Conservation (phyloP, 2,888 invertebrate genomes). For the Pecten maximus region DNA sequence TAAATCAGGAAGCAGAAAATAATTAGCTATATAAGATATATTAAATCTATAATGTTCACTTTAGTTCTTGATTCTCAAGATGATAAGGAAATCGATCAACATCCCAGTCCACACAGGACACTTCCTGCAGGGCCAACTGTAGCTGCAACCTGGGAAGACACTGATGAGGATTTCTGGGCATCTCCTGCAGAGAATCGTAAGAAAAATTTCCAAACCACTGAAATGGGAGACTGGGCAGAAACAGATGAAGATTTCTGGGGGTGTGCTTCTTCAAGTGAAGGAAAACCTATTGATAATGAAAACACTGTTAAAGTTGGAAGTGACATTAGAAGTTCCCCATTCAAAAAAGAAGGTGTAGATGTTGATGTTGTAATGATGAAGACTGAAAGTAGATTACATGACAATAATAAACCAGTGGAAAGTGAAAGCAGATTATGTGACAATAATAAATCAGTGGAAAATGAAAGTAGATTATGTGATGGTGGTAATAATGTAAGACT, state of each 20-base stretch:
- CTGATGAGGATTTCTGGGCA: slow-evolving; percentile 56
- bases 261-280: neutral
- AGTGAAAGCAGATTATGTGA: neutral
- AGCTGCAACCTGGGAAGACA: slow-evolving; percentile 43
- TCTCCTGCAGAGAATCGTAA: neutral
- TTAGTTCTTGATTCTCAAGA: too few species aligned
- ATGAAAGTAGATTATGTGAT: too few species aligned
- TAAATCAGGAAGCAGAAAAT: too few species aligned
- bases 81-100: neutral
- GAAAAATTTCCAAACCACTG: slow-evolving; percentile 35
- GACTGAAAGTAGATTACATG: neutral
- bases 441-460: neutral
- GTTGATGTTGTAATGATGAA: neutral
- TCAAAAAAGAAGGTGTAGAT: neutral
- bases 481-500: too few species aligned
- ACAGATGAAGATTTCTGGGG: slow-evolving; percentile 60
- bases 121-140: neutral
- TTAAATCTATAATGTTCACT: too few species aligned
- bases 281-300: neutral
- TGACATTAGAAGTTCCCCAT: neutral
- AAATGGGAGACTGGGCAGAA: slow-evolving; percentile 27
- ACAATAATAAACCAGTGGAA: neutral
- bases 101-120: neutral
- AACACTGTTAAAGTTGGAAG: neutral
- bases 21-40: too few species aligned